Percentiles rank a stretch among this genome's conserved stretches.
phyloP scores from a whole-genome alignment of 2,113 vertebrate genomes.

The Tupaia chinensis region DNA sequence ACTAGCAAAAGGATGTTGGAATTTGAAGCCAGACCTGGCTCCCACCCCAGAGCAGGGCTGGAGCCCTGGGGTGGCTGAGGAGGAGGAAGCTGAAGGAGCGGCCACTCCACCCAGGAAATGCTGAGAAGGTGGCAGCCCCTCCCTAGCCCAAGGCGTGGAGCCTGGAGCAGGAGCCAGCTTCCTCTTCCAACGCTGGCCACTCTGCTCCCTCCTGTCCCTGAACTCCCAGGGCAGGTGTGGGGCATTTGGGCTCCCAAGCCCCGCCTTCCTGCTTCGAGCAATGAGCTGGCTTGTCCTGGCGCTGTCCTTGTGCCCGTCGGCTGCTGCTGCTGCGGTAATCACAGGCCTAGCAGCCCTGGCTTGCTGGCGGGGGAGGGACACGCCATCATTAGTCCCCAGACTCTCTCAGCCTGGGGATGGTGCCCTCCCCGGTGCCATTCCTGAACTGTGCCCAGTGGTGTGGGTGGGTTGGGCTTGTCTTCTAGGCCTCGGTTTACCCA shows the following conservation, averaged over 20 bases:
- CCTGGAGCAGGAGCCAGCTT: not conserved
- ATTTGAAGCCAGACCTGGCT: slow-evolving; percentile 2
- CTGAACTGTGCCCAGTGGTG: not conserved
- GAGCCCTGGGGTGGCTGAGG: not conserved
- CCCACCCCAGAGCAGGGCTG: not conserved
- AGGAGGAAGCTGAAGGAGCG: not conserved
- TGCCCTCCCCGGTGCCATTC: not conserved
- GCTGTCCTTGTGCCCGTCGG: not conserved
- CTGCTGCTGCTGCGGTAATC: not conserved
- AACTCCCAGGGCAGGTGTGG: not conserved
- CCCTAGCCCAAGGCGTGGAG: not conserved
- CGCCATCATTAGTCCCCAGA: not conserved
- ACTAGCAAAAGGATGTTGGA: not conserved
- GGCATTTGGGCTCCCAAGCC: not conserved
- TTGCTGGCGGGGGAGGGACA: not conserved
- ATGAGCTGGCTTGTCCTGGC: not conserved
- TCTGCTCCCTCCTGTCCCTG: not conserved
- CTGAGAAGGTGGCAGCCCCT: not conserved
- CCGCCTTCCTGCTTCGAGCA: not conserved
- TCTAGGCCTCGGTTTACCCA: not conserved
- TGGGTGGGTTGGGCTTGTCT: too few relatives aligned
- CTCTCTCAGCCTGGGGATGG: not conserved
- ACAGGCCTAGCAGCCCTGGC: not conserved
- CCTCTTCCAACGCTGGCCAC: not conserved
- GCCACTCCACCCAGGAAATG: slow-evolving; percentile 28